Conservation (phyloP, 2,888 invertebrate species). For the Pseudococcus viburni region DNA sequence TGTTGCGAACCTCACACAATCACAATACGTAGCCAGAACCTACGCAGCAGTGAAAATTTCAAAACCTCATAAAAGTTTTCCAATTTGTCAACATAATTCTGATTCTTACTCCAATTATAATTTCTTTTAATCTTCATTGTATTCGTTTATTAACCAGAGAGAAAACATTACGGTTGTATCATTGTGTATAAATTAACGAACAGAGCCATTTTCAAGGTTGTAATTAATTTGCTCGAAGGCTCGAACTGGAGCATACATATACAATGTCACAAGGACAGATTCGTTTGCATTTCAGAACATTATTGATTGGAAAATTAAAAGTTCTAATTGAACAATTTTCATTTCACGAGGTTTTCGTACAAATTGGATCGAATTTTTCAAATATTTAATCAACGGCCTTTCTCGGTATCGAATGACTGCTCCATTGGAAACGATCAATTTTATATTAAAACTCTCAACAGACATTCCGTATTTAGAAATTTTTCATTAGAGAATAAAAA, state of each 20-base stretch:
- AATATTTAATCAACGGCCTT: no score
- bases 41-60: neutral
- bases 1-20: no score
- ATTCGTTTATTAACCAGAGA: neutral
- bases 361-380: neutral
- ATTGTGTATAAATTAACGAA: neutral
- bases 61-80: neutral
- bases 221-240: neutral
- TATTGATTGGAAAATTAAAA: conserved; percentile 13
- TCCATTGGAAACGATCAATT: neutral
- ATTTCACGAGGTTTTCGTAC: neutral
- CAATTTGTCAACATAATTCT: conserved; percentile 10
- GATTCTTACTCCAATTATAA: neutral
- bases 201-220: conserved; percentile 20
- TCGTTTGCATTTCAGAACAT: neutral
- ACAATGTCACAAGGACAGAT: conserved; percentile 25
- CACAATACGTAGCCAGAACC: no score
- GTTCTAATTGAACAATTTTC: neutral
- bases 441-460: neutral
- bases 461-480: neutral
- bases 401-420: no score
- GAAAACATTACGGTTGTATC: conserved; percentile 9
- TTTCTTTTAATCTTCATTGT: conserved; percentile 21
- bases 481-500: neutral
- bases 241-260: conserved; percentile 22